Percentiles rank a stretch among this genome's conserved stretches.
Conservation (phyloP, 1,140 invertebrate genomes). For the Leptinotarsa lineolata region DNA sequence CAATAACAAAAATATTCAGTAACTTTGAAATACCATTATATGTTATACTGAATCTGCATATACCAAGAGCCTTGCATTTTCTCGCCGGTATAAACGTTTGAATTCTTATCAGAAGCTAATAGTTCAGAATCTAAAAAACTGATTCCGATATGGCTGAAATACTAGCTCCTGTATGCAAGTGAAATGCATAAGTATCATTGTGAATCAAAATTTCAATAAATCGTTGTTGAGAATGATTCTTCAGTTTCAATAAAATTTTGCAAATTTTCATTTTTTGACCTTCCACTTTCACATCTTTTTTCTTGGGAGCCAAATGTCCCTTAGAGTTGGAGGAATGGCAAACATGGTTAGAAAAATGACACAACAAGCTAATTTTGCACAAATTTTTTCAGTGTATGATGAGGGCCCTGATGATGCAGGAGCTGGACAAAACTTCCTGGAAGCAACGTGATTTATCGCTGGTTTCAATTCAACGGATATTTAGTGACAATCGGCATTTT, state of each 20-base stretch:
- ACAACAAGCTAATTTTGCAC: not conserved
- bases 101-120: not conserved
- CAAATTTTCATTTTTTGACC: not conserved
- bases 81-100: slow-evolving; percentile 2
- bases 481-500: not conserved
- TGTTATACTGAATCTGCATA: slow-evolving; percentile 1
- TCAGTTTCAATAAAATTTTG: not conserved
- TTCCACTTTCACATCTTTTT: not conserved
- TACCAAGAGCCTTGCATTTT: slow-evolving; percentile 12
- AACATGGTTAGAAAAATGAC: not conserved
- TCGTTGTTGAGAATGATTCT: too few relatives aligned
- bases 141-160: not conserved
- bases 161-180: not conserved
- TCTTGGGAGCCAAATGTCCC: not conserved
- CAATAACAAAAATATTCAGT: slow-evolving; percentile 15
- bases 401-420: not conserved
- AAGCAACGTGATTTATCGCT: slow-evolving; percentile 11
- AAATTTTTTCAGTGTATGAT: not conserved
- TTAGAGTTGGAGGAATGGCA: not conserved
- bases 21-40: not conserved
- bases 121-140: slow-evolving; percentile 1
- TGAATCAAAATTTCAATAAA: too few relatives aligned
- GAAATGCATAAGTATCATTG: too few relatives aligned
- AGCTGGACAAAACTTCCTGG: not conserved
- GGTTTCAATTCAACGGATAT: not conserved